Evolutionary conservation across 2,113 vertebrate genomes (phyloP), one percentile per base, ranked within the genome.

Genomic region (Xenus cinereus): DNA sequence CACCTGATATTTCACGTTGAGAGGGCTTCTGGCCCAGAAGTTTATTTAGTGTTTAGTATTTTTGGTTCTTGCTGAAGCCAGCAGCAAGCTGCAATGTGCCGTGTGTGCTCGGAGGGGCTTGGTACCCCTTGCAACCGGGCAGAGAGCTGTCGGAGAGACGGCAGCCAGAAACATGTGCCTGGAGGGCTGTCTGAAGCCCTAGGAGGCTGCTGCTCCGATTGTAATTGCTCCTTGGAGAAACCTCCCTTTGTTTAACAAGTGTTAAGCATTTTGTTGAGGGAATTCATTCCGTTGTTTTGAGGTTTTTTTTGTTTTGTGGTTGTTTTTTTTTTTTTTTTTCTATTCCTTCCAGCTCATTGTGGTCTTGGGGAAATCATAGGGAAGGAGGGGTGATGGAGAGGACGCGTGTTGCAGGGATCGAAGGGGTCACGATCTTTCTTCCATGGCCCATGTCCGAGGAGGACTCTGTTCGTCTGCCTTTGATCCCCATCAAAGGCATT

Each of bases 81-180:
- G 33, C 68, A 56, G 53, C 6, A 4, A 24, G 11, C 53, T 48
- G 2, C 14, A 14, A 16, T 2, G 6, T 7, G 28, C 50, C 0
- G 0, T 1, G 19, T 0, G 1, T 63, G n/a, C 80, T 23, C 9
- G 0, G 18, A 4, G 87, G 64, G n/a, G 77, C 79, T 59, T 54
- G 9, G 91, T 63, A 10, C 54, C 79, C 59, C 0, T 12, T 35
- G 54, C 57, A 23, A 0, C 51, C 35, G n/a, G 1, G 23, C 43
- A 2, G 39, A 28, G 72, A 4, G 30, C 64, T 37, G 75, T 21
- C 67, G 53, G 74, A 59, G 63, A 19, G 45, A 5, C 4, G 53
- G 0, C 63, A 59, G 68, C 0, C 80, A 39, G 95, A 9, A 27
- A 5, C 10, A 32, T 5, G 67, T 51, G 83, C 88, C 94, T 62